Base-by-base conservation (phyloP, 2,113 vertebrate genomes). In the Odobenus rosmarus region DNA sequence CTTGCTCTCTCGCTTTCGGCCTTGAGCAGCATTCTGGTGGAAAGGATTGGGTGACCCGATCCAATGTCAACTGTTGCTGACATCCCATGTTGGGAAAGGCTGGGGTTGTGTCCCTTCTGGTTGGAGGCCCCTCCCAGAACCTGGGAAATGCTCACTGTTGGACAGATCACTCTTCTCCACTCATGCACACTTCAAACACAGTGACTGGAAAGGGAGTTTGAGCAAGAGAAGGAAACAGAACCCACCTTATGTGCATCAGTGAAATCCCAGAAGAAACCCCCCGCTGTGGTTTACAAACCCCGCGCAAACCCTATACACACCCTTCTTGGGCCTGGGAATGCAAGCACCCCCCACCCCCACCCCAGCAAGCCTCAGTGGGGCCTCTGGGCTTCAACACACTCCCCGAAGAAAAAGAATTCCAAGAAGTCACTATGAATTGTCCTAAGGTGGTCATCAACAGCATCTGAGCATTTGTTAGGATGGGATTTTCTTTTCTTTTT, bases 211-310 rank as follows among this genome's bases (percentile, higher is more conserved):
- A 55, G 39, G 72, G 23, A 6, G 13, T 33, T 67, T 36, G 71
- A 42, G 21, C 5, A 33, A 57, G 33, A 67, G 39, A 82, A 49
- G 79, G 2, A 53, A 49, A 87, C n/a, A 72, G 36, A 55, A 36
- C 31, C 6, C 6, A 2, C 11, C 5, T n/a, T 15, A 13, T 0
- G 6, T 3, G 36, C 46, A 16, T 3, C 69, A 26, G 1, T 5
- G 55, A 91, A 31, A 33, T 33, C 18, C 21, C 72, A 19, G 28
- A 7, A 57, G 59, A 42, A 62, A 12, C 23, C 57, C 53, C 71
- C 71, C 23, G 19, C 11, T 2, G 7, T 39, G 51, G 61, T 55
- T 77, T 36, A 26, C 59, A 21, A 81, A 57, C 62, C 13, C 49
- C 18, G 28, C n/a, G n/a, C 14, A 71, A 36, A 14, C 28, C 26